Evolutionary conservation across 2,888 invertebrate genomes (phyloP).

Genomic region (Eupithecia exiguata): DNA sequence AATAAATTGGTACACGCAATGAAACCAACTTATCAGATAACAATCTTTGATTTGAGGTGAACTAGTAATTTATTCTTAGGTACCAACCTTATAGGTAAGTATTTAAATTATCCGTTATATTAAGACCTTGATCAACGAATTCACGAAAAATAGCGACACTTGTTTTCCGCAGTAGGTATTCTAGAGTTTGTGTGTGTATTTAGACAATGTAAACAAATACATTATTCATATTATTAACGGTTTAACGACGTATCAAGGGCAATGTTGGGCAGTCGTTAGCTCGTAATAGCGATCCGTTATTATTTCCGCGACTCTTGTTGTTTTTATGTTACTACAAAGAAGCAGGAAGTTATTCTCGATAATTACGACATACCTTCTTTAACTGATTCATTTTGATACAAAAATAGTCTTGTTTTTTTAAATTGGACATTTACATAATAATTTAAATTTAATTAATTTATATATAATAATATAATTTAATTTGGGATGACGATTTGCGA

Average conservation of each 20-base stretch:
- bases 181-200: background rate
- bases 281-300: slow-evolving; percentile 28
- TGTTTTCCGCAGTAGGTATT: background rate
- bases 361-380: background rate
- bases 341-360: background rate
- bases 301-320: slow-evolving; percentile 19
- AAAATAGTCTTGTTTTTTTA: background rate
- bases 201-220: background rate
- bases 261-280: slow-evolving; percentile 23
- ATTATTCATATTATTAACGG: background rate
- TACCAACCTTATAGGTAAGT: background rate
- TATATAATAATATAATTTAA: too few relatives aligned
- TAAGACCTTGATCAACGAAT: background rate
- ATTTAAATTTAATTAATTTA: too few relatives aligned
- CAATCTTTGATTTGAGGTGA: background rate
- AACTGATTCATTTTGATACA: background rate
- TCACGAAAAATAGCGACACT: background rate
- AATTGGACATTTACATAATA: too few relatives aligned
- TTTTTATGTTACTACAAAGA: background rate
- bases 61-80: background rate
- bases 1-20: background rate
- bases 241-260: slow-evolving; percentile 13
- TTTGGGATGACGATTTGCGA: too few relatives aligned
- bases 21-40: background rate
- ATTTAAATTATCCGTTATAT: slow-evolving; percentile 2